Base-by-base conservation (phyloP, 2,113 vertebrate genomes). In the Mus pahari region DNA sequence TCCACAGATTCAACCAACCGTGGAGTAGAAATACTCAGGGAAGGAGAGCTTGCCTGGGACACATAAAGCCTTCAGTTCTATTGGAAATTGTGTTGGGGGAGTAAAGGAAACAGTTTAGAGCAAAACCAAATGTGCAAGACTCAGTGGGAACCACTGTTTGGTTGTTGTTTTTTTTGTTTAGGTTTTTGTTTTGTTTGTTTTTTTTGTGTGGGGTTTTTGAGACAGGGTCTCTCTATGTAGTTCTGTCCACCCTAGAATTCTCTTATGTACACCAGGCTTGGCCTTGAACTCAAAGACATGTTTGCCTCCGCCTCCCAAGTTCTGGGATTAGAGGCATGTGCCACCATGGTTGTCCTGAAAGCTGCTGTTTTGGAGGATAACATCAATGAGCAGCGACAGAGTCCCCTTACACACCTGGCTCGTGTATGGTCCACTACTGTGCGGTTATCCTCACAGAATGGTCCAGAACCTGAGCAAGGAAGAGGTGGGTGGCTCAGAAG, bases 401-500 rank as follows among this genome's bases (percentile, higher is more conserved):
- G 58, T 71, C 24, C 31, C 13, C 48, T 45, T 66, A 10, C 55
- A 36, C 16, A 28, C 0, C 42, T 70, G 58, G 28, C 74, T 90
- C 39, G 16, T n/a, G 55, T 70, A 36, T 7, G 91, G 74, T 60
- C 75, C 82, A 86, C 58, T 24, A 6, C 17, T 70, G 0, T 70
- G 45, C 17, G 6, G 33, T 48, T 78, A 39, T 70, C 66, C 62
- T 60, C 77, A 53, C 31, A 90, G 73, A 58, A 26, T 79, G 78
- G 55, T 77, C 86, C 39, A 94, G 71, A 96, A 24, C 93, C 36
- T 36, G 66, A 78, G 26, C 70, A 36, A 39, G n/a, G 45, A 68
- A 82, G 42, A 26, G 14, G 33, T 11, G 5, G 60, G 81, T 58
- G 13, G 9, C 42, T 93, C 84, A 42, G 16, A 17, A 66, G 48